Conservation (phyloP, 2,113 vertebrate genomes). For the Trinectes maculatus region DNA sequence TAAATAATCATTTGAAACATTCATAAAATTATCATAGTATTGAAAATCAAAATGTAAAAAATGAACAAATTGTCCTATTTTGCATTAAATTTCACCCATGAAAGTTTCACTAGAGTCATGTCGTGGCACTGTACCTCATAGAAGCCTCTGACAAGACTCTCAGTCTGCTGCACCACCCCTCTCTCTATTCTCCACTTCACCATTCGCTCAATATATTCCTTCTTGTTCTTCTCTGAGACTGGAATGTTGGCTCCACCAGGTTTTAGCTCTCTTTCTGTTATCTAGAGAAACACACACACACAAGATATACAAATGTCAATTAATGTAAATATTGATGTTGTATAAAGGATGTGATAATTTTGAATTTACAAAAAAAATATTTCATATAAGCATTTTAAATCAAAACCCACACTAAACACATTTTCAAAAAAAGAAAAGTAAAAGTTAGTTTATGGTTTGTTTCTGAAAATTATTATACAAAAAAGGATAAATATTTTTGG, state of each 20-base stretch:
- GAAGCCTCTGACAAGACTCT: constrained; percentile 92
- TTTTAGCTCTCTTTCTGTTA: constrained; percentile 91
- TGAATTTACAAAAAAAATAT: too few species aligned
- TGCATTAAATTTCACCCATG: too few species aligned
- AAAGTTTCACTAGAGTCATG: too few species aligned
- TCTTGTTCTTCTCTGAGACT: constrained; percentile 94
- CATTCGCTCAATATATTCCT: constrained; percentile 95
- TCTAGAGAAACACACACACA: constrained; percentile 70
- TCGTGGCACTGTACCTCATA: constrained; percentile 84
- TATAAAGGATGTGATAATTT: too few species aligned
- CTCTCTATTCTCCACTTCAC: constrained; percentile 95
- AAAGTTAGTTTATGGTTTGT: not conserved
- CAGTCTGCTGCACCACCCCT: constrained; percentile 92
- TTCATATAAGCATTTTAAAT: not conserved
- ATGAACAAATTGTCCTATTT: too few species aligned
- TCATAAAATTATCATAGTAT: too few species aligned
- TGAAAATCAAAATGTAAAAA: too few species aligned
- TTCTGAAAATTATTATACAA: too few species aligned
- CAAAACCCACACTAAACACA: too few species aligned
- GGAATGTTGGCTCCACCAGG: constrained; percentile 91
- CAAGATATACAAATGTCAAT: not conserved
- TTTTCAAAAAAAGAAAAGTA: too few species aligned
- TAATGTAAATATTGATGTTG: too few species aligned
- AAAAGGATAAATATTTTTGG: not conserved
- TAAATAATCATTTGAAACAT: too few species aligned